These are phyloP conservation scores for Mesitornis unicolor DNA, from an alignment of 2,113 vertebrate species.

Conservation along the genomic window DNA sequence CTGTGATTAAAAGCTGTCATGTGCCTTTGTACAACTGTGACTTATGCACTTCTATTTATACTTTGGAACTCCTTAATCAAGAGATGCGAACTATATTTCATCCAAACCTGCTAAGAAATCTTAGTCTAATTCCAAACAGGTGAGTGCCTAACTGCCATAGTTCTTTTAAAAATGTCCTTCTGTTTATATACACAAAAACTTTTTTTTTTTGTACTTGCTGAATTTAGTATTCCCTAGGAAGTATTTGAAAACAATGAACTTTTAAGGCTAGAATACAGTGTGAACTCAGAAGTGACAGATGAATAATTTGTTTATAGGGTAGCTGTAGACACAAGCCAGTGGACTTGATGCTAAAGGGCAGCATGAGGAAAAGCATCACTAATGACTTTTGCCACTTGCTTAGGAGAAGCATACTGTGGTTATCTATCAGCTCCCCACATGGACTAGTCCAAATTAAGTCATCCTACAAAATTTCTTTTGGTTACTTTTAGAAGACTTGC, in stretches of 20 bases:
- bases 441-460: background rate
- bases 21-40: background rate
- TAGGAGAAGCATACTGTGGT: accelerated
- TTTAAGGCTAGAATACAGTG: background rate
- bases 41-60: background rate
- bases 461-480: background rate
- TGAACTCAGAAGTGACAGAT: background rate
- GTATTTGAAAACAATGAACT: background rate
- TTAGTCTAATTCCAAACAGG: background rate
- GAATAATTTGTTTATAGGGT: background rate
- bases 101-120: background rate
- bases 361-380: background rate
- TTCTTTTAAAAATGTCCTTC: background rate
- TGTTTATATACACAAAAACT: background rate
- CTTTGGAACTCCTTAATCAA: background rate
- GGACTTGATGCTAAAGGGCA: background rate
- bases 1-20: no score
- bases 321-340: background rate
- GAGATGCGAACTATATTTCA: background rate
- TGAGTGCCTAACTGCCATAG: background rate
- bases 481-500: background rate
- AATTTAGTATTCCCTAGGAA: background rate
- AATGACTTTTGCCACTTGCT: background rate
- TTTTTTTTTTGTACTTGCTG: background rate
- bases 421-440: background rate